Percentiles rank a stretch among this genome's conserved stretches.
These are phyloP conservation scores for Polia nebulosa DNA, from an alignment of 2,888 invertebrate genomes.

Conservation along the genomic window DNA sequence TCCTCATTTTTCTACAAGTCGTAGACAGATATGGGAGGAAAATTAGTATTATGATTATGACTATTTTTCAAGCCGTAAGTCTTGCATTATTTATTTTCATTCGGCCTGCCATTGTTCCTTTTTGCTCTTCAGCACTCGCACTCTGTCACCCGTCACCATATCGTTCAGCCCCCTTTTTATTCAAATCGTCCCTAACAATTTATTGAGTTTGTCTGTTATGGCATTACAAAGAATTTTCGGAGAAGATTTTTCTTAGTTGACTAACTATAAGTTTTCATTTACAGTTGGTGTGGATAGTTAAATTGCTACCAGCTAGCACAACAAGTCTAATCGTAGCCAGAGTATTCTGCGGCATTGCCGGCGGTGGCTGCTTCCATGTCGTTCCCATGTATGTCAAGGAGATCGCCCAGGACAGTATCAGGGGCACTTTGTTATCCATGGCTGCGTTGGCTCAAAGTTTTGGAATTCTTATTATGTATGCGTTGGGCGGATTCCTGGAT, in stretches of 20 bases:
- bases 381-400: slow-evolving; percentile 80
- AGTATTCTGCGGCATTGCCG: slow-evolving; percentile 71
- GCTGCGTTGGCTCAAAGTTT: slow-evolving; percentile 71
- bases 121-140: background rate
- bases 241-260: background rate
- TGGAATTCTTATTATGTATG: slow-evolving; percentile 76
- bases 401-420: slow-evolving; percentile 76
- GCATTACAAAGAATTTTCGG: too few species aligned
- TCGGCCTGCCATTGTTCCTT: background rate
- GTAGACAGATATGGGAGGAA: slow-evolving; percentile 85
- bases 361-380: slow-evolving; percentile 75
- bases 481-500: slow-evolving; percentile 75
- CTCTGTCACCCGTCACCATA: too few species aligned
- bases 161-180: background rate
- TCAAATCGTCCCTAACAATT: rapidly evolving
- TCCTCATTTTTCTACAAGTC: slow-evolving; percentile 79
- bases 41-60: slow-evolving; percentile 79
- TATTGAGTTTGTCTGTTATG: too few species aligned
- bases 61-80: slow-evolving; percentile 85
- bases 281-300: slow-evolving; percentile 73
- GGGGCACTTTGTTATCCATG: slow-evolving; percentile 75
- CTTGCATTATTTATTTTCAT: background rate
- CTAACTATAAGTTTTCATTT: slow-evolving; percentile 32
- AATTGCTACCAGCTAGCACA: slow-evolving; percentile 64
- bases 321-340: slow-evolving; percentile 73